Base-by-base conservation (phyloP, 2,113 vertebrate species). In the Pseudonaja textilis region DNA sequence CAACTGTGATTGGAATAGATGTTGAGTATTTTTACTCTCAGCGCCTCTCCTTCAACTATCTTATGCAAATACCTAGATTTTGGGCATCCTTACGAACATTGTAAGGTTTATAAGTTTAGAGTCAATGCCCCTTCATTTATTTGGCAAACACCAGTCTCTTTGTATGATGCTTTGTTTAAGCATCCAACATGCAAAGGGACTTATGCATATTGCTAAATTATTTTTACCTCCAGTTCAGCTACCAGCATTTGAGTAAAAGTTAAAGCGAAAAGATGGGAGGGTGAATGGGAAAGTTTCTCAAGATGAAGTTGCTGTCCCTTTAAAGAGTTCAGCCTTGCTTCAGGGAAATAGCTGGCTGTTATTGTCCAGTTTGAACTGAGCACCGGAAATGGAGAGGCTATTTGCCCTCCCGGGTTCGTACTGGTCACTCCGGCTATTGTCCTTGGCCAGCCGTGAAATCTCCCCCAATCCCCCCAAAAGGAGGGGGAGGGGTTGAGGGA, bases 361-460 rank as follows among this genome's bases (percentile, higher is more conserved):
- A 96, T 97, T 97, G 97, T 97, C 97, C 96, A 97, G 97, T 97
- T 96, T 96, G 95, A 96, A 96, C 96, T 95, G 96, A 97, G 96
- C 96, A 96, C 97, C 96, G 97, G 97, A 98, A 97, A 97, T 97
- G 96, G 95, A 97, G 95, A 96, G 96, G 96, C 97, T 95, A 96
- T 89, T 91, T 95, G 96, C 97, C 89, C 94, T 92, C 95, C 74
- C 95, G 94, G 86, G 95, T 94, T 94, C 93, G 96, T 95, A 88
- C 96, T 96, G 97, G 96, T 96, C 96, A 96, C 96, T 95, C 94
- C 94, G 95, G 96, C 96, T 96, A 97, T 97, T 97, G 97, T 97
- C 97, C 96, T 95, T 94, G 95, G 93, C 93, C 90, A 91, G 95
- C 94, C 94, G 91, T 34, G 92, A 90, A 88, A 90, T 88, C 93